Percentiles rank a stretch among this genome's conserved stretches.
phyloP scores from a whole-genome alignment of 2,888 invertebrate genomes.

The Hypomecis punctinalis region DNA sequence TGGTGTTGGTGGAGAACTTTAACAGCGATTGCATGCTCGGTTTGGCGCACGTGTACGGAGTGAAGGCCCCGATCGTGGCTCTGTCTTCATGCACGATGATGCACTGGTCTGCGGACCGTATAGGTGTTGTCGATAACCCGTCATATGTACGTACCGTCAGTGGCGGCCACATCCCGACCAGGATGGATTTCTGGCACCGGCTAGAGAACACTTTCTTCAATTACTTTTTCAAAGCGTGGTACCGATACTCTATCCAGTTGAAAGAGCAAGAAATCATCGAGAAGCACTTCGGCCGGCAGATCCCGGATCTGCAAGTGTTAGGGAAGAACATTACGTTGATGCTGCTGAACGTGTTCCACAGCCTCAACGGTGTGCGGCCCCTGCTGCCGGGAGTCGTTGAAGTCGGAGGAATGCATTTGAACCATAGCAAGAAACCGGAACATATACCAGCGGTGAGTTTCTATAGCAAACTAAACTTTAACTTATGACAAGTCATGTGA shows the following conservation, averaged over 20 bases:
- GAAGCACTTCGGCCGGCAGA: constrained; percentile 72
- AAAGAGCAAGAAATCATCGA: constrained; percentile 72
- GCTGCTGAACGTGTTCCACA: constrained; percentile 86
- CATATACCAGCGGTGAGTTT: constrained; percentile 76
- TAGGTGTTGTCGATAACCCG: constrained; percentile 79
- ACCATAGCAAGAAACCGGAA: constrained; percentile 54
- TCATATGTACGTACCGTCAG: constrained; percentile 82
- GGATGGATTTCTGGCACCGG: constrained; percentile 82
- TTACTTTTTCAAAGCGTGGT: constrained; percentile 66
- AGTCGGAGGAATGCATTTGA: constrained; percentile 87
- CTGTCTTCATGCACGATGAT: constrained; percentile 84
- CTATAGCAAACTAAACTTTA: no score
- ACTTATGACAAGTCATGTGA: no score
- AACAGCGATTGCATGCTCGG: constrained; percentile 87
- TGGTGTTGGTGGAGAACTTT: constrained; percentile 86
- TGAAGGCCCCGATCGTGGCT: constrained; percentile 83
- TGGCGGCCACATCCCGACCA: constrained; percentile 70
- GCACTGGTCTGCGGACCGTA: constrained; percentile 81
- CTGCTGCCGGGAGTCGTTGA: constrained; percentile 85
- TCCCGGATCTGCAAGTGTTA: constrained; percentile 81
- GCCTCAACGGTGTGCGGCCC: constrained; percentile 84
- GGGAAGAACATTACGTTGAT: constrained; percentile 81
- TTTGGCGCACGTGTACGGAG: constrained; percentile 80
- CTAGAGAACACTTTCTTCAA: constrained; percentile 67
- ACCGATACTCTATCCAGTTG: constrained; percentile 59